Evolutionary conservation across 2,888 invertebrate genomes (phyloP), one percentile per base, ranked within the genome.

Genomic region (Polylopha cassiicola): DNA sequence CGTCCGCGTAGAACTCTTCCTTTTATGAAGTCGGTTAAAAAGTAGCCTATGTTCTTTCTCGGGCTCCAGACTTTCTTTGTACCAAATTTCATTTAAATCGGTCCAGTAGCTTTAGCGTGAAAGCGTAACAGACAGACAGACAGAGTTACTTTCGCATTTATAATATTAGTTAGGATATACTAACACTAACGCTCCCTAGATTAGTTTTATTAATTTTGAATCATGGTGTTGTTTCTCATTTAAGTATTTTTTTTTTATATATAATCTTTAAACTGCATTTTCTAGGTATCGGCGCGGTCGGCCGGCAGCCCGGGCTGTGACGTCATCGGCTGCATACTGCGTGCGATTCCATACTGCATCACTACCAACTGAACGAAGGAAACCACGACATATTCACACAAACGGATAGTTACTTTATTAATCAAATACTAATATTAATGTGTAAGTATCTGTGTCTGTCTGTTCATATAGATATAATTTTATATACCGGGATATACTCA

Each of bases 321-420:
- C 58, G 63, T 81, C 51, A 72, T 81, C 53, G 73, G 69, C 61
- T 67, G 73, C 9, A 74, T 82, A 55, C 67, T 82, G 48, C 77
- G 74, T 58, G 74, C 64, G 51, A 79, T 81, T 44, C 81, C 79
- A 4, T 81, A 79, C 67, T 82, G 82, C 58, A 68, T 73, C 50
- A 73, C 77, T 50, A 65, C 67, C 50, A 68, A 56, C 44, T 73
- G 57, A 55, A n/a, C 4, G 20, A 3, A 16, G 11, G 4, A 16
- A 20, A 20, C 11, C 5, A 28, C 17, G n/a, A 9, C 4, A 21
- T 6, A 9, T 8, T 21, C 9, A 24, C 2, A 1, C 9, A 11
- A 24, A 24, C 24, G 3, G 3, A n/a, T 3, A n/a, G 11, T 10
- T 17, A 5, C 1, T n/a, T 6, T 28, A 15, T 15, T 7, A 10